Conservation (phyloP, 2,888 invertebrate species). For the Ectemnius continuus region DNA sequence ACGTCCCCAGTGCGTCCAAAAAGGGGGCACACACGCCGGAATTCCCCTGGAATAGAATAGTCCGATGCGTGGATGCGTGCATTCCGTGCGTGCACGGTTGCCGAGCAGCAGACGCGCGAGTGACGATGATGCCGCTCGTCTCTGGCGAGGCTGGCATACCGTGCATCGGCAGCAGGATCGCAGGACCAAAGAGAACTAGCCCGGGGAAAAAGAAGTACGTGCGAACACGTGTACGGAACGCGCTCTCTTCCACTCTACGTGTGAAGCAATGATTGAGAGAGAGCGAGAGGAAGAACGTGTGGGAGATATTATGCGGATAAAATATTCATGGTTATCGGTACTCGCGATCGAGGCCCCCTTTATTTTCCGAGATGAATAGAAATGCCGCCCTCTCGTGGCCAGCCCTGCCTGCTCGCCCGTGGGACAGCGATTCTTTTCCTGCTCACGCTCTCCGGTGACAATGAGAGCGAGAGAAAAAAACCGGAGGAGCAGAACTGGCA, state of each 20-base stretch:
- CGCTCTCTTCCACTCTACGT: background rate
- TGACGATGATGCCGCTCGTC: background rate
- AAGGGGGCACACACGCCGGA: background rate
- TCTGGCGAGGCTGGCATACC: slow-evolving; percentile 3
- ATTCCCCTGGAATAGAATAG: background rate
- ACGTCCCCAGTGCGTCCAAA: background rate
- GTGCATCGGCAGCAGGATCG: slow-evolving; percentile 5
- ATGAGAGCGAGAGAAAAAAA: slow-evolving; percentile 28
- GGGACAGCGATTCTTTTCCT: slow-evolving; percentile 56
- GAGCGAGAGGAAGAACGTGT: slow-evolving; percentile 35
- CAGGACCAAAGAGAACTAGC: slow-evolving; percentile 8
- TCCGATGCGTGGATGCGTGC: slow-evolving; percentile 11
- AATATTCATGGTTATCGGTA: slow-evolving; percentile 74
- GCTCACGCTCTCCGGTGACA: slow-evolving; percentile 18
- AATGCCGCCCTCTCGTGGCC: slow-evolving; percentile 55
- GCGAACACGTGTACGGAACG: slow-evolving; percentile 31
- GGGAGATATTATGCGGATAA: slow-evolving; percentile 68
- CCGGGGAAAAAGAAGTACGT: slow-evolving; percentile 17
- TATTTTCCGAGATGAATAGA: slow-evolving; percentile 73
- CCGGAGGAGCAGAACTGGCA: background rate
- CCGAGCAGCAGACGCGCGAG: slow-evolving; percentile 6
- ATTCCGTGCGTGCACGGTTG: slow-evolving; percentile 23
- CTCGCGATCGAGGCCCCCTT: slow-evolving; percentile 70
- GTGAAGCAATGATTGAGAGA: slow-evolving; percentile 1
- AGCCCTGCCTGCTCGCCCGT: slow-evolving; percentile 28